These are phyloP conservation scores for Suncus etruscus DNA, from an alignment of 2,113 vertebrate species.

Conservation along the genomic window DNA sequence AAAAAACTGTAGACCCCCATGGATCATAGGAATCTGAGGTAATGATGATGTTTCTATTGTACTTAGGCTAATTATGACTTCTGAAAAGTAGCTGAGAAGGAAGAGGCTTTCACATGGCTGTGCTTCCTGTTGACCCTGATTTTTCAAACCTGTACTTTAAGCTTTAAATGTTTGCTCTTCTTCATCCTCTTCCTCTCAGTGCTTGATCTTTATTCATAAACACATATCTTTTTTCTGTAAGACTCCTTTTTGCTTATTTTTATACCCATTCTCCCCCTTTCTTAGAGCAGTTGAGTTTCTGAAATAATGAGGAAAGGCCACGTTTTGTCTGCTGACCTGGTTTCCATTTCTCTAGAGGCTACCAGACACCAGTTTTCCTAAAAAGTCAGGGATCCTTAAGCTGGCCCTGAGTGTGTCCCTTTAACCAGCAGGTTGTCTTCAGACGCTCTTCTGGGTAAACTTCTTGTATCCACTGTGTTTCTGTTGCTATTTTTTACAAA, in stretches of 20 bases:
- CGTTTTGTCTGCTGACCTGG: neutral
- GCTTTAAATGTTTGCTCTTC: neutral
- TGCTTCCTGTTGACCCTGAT: neutral
- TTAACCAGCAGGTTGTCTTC: neutral
- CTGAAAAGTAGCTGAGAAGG: neutral
- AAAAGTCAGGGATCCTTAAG: neutral
- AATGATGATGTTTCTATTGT: neutral
- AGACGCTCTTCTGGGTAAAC: neutral
- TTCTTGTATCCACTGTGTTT: neutral
- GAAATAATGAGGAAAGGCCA: neutral
- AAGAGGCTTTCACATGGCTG: neutral
- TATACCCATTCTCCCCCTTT: neutral
- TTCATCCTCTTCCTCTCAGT: neutral
- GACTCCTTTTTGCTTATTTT: neutral
- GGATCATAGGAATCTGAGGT: accelerated
- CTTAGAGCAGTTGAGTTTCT: neutral
- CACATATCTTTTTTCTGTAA: neutral
- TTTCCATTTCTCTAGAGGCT: neutral
- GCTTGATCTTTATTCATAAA: neutral
- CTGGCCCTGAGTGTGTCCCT: neutral
- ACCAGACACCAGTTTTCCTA: neutral
- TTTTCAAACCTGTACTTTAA: neutral
- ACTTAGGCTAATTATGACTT: conserved; percentile 7
- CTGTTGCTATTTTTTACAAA: neutral
- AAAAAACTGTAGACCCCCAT: neutral